phyloP scores from a whole-genome alignment of 2,888 invertebrate genomes.

The Agrotis puta region DNA sequence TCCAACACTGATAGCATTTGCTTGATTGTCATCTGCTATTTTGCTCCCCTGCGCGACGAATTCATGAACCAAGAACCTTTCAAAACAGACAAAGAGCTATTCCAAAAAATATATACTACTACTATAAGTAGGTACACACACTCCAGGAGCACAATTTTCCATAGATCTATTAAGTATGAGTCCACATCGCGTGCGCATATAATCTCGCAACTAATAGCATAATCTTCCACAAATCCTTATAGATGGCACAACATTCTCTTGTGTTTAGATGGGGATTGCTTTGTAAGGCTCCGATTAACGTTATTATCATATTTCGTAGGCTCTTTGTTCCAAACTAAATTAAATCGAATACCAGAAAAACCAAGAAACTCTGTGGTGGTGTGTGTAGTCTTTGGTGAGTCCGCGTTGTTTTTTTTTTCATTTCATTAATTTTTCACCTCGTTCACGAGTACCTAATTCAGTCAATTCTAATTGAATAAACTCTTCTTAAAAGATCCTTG shows the following conservation, averaged over 20 bases:
- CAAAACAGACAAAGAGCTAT: conserved; percentile 17
- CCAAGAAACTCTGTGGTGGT: too few relatives aligned
- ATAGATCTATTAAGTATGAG: conserved; percentile 35
- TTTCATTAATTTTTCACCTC: too few relatives aligned
- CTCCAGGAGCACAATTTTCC: conserved; percentile 39
- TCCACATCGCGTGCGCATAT: conserved; percentile 52
- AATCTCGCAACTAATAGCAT: conserved; percentile 61
- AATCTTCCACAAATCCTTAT: conserved; percentile 55
- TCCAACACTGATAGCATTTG: neutral
- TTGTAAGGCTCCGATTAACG: conserved; percentile 16
- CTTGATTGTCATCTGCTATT: neutral
- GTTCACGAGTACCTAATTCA: too few relatives aligned
- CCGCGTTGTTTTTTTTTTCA: too few relatives aligned
- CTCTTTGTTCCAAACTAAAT: conserved; percentile 34
- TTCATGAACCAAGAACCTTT: neutral
- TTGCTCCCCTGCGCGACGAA: neutral
- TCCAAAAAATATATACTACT: neutral
- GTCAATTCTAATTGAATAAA: too few relatives aligned
- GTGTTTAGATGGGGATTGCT: conserved; percentile 40
- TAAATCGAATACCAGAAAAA: neutral
- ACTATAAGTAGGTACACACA: neutral
- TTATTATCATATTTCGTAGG: conserved; percentile 30
- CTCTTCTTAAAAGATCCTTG: too few relatives aligned
- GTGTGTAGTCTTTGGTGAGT: too few relatives aligned
- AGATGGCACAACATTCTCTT: conserved; percentile 56